Evolutionary conservation across 2,888 invertebrate genomes (phyloP), one percentile per base, ranked within the genome.

Genomic region (Pemphredon lugubris): DNA sequence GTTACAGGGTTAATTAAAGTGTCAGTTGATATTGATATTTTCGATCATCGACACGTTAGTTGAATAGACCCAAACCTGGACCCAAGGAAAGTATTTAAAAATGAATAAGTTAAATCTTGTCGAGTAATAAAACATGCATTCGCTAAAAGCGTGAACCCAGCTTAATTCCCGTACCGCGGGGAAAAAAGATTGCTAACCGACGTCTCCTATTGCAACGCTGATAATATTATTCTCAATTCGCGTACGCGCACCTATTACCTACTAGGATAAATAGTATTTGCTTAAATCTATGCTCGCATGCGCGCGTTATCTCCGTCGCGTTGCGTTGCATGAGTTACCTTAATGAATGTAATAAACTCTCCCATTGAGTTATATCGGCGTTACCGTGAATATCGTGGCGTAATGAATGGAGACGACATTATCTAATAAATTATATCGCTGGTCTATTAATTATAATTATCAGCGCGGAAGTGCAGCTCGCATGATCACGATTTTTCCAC

Each of bases 311-410:
- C 71, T 58, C 5, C 64, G 45, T 26, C 53, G 47, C 53, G 23
- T 37, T 64, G 64, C 63, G 59, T 58, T 63, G 69, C 50, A 69
- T 64, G 53, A 50, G 50, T 72, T 72, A 64, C 44, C 51, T 58
- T 72, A 72, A 72, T 64, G 64, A 54, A n/a, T 39, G 69, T 58
- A 58, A 72, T 72, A 68, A 69, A 72, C 69, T 69, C 47, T 58
- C 21, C 54, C 69, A 72, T 72, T 64, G 71, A 72, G 32, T 58
- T 72, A 54, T 42, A 50, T 20, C 14, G 3, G 5, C 30, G 2
- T n/a, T 6, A 14, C 34, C 20, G 58, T 44, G 23, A 21, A 57
- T 44, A 50, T 23, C 63, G 37, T n/a, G 58, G 54, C 51, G 48
- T 64, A 72, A 72, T 58, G 69, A 72, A 69, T 63, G 71, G 57